These are phyloP conservation scores for Diplolepis rosae DNA, from an alignment of 2,888 invertebrate species.

Conservation along the genomic window DNA sequence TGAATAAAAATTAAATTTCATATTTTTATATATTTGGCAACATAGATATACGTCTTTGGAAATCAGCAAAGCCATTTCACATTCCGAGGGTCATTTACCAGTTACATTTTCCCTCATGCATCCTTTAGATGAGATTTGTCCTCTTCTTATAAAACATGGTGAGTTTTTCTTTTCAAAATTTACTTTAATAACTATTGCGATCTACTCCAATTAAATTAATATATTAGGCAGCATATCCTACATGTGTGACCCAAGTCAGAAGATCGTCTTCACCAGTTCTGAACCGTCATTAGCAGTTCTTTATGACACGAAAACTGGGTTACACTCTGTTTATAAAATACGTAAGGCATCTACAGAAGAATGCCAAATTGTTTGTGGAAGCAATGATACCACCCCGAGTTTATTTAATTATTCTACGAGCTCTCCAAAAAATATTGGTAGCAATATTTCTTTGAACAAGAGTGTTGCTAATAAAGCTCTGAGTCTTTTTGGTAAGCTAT, in stretches of 20 bases:
- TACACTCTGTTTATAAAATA: slow-evolving; percentile 89
- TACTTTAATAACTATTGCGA: not conserved
- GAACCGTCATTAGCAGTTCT: slow-evolving; percentile 88
- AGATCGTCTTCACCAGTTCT: slow-evolving; percentile 85
- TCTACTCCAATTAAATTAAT: slow-evolving; percentile 15
- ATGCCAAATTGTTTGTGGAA: slow-evolving; percentile 78
- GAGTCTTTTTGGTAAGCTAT: slow-evolving; percentile 63
- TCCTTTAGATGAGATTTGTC: slow-evolving; percentile 93
- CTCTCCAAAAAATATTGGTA: slow-evolving; percentile 59
- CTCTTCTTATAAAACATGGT: slow-evolving; percentile 83
- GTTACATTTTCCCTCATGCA: slow-evolving; percentile 90
- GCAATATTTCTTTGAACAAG: slow-evolving; percentile 58
- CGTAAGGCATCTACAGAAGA: slow-evolving; percentile 86
- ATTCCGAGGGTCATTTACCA: slow-evolving; percentile 76
- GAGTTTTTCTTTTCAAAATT: slow-evolving; percentile 58
- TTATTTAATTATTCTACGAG: slow-evolving; percentile 60
- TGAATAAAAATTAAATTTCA: too few relatives aligned
- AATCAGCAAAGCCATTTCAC: slow-evolving; percentile 58
- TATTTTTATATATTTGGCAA: too few relatives aligned
- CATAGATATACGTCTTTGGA: slow-evolving; percentile 62
- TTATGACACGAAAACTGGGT: slow-evolving; percentile 84
- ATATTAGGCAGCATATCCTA: slow-evolving; percentile 68
- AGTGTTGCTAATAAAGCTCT: slow-evolving; percentile 60
- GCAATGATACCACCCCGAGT: slow-evolving; percentile 69
- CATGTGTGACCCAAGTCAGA: slow-evolving; percentile 76